phyloP scores from a whole-genome alignment of 1,140 invertebrate species.

The Augochlora pura region DNA sequence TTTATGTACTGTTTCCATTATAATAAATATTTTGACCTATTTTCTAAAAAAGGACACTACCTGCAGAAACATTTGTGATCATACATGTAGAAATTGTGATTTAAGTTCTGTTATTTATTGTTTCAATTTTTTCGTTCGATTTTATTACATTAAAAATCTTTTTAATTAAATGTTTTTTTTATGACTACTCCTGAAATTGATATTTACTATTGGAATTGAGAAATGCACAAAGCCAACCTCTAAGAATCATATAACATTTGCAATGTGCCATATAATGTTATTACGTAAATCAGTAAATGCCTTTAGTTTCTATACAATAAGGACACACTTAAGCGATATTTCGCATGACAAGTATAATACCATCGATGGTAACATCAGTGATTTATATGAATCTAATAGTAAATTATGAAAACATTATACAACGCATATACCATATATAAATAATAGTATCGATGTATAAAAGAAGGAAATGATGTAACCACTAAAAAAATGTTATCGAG shows the following conservation, averaged over 20 bases:
- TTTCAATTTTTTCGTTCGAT: neutral
- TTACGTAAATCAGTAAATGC: slow-evolving; percentile 17
- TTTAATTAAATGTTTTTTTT: neutral
- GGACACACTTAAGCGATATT: slow-evolving; percentile 8
- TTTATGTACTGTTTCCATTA: slow-evolving; percentile 47
- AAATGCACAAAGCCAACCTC: slow-evolving; percentile 31
- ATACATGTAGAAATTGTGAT: neutral
- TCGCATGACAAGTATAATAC: slow-evolving; percentile 5
- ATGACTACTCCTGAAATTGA: neutral
- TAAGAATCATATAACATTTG: slow-evolving; percentile 24
- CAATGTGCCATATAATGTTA: slow-evolving; percentile 40
- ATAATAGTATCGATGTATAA: neutral
- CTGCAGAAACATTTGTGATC: slow-evolving; percentile 18
- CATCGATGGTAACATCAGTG: neutral
- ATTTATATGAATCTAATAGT: slow-evolving; percentile 16
- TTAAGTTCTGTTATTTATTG: slow-evolving; percentile 4
- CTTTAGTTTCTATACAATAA: slow-evolving; percentile 18
- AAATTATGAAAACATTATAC: slow-evolving; percentile 6
- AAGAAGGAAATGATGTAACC: slow-evolving; percentile 1
- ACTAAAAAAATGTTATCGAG: neutral
- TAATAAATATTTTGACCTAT: slow-evolving; percentile 3
- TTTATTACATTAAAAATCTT: slow-evolving; percentile 8
- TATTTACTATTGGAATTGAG: slow-evolving; percentile 33
- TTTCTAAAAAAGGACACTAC: neutral
- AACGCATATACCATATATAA: slow-evolving; percentile 16